Evolutionary conservation across 2,888 invertebrate species (phyloP), one percentile per base, ranked within the genome.

Genomic region (Metellina segmentata): DNA sequence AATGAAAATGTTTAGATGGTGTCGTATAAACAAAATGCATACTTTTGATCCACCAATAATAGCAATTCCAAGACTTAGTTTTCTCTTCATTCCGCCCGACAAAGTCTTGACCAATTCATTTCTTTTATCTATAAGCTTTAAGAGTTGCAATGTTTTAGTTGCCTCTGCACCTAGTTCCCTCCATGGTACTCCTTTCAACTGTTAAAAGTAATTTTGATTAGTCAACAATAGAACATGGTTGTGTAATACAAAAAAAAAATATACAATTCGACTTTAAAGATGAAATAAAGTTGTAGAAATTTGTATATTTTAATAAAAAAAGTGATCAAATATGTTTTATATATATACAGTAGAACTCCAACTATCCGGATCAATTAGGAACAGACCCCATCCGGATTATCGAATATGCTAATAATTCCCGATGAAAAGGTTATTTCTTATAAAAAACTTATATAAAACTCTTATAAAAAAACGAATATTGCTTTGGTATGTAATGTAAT

Each of bases 81-180:
- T 97, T 86, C 99, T 96, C 95, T 98, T 97, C 96, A 98, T 98
- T 16, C 99, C 99, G n/a, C 98, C 98, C 0, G 98, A 98, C 90
- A 98, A 95, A 85, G 74, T 20, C 11, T 81, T 71, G 2, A 92
- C 79, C 48, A 85, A n/a, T 34, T 69, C 53, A 78, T 85, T n/a
- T 52, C 52, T 69, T 69, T 93, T 92, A 8, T 91, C 81, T 16
- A 7, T 16, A 20, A 93, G 61, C 51, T 91, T 49, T 52, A 93
- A 69, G 19, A 92, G 8, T 20, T 91, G 34, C 11, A 91, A 6
- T 7, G 88, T 77, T 16, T 85, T 52, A n/a, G 51, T 19, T 13
- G 91, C 83, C 79, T 93, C 93, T 20, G 49, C 34, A 34, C 75
- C 7, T 4, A 90, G 34, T 53, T 89, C 52, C 20, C 13, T 13